phyloP scores from a whole-genome alignment of 2,113 vertebrate species.

The Oryzias curvinotus region DNA sequence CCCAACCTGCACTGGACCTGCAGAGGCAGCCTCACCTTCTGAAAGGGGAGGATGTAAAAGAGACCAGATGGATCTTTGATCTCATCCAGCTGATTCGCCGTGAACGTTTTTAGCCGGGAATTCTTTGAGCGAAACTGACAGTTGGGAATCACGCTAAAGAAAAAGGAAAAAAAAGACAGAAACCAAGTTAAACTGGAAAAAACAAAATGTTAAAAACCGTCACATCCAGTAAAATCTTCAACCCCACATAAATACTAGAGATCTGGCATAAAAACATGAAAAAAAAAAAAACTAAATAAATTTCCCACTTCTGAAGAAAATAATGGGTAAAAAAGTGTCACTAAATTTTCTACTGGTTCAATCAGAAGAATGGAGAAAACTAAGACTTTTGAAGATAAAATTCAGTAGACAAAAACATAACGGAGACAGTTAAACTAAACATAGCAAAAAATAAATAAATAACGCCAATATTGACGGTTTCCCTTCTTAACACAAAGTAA shows the following conservation, averaged over 20 bases:
- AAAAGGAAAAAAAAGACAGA: neutral
- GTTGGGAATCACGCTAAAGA: slow-evolving; percentile 91
- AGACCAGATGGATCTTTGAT: slow-evolving; percentile 98
- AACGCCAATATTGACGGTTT: no score
- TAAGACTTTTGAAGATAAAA: neutral
- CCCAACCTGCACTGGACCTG: neutral
- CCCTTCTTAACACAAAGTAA: no score
- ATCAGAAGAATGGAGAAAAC: neutral
- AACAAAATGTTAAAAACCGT: neutral
- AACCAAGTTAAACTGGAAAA: neutral
- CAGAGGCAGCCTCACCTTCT: slow-evolving; percentile 81
- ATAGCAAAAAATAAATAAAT: no score
- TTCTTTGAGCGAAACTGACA: slow-evolving; percentile 98
- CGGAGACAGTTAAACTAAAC: no score
- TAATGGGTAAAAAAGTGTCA: neutral
- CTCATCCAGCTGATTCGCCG: slow-evolving; percentile 96
- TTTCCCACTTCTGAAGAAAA: neutral
- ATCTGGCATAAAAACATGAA: no score
- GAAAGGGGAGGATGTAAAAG: slow-evolving; percentile 96
- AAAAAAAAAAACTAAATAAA: no score
- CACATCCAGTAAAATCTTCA: neutral
- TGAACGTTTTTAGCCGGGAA: slow-evolving; percentile 95
- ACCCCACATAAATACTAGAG: no score
- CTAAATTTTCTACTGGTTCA: neutral
- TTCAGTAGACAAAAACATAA: neutral